A percentile compares a stretch with the other conserved stretches of the same genome.
Conservation (phyloP, 2,888 invertebrate genomes). For the Tineola bisselliella region DNA sequence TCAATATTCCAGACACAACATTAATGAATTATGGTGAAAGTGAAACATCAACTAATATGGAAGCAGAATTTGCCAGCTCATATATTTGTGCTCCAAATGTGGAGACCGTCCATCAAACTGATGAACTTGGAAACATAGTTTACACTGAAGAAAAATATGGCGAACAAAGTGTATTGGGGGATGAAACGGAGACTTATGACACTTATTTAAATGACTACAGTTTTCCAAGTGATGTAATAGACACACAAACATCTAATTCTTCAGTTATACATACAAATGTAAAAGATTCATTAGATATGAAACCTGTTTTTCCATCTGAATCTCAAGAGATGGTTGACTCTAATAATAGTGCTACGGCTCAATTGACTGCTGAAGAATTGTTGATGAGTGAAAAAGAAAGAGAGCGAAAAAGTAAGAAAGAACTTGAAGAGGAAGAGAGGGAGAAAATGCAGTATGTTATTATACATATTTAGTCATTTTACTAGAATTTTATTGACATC, state of each 20-base stretch:
- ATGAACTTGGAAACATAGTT: slow-evolving; percentile 50
- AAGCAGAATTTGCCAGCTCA: slow-evolving; percentile 43
- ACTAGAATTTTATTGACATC: no score
- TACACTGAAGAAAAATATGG: slow-evolving; percentile 42
- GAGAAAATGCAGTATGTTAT: slow-evolving; percentile 93
- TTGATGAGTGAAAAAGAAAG: slow-evolving; percentile 68
- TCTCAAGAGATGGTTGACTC: background rate
- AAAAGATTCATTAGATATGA: background rate
- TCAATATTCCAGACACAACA: slow-evolving; percentile 44
- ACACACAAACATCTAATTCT: slow-evolving; percentile 23
- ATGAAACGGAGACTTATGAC: slow-evolving; percentile 45
- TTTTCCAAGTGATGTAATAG: slow-evolving; percentile 30
- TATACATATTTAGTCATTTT: background rate
- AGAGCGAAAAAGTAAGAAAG: slow-evolving; percentile 80
- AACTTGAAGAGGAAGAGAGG: slow-evolving; percentile 92
- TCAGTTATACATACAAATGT: background rate
- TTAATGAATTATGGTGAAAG: slow-evolving; percentile 53
- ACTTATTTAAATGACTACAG: slow-evolving; percentile 50
- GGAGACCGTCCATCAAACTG: slow-evolving; percentile 43
- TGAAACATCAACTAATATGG: slow-evolving; percentile 29
- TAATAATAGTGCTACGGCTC: slow-evolving; percentile 21
- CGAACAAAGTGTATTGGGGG: slow-evolving; percentile 37
- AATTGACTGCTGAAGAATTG: slow-evolving; percentile 45
- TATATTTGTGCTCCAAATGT: slow-evolving; percentile 24
- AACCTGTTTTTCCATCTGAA: background rate